Evolutionary conservation across 2,113 vertebrate genomes (phyloP), one percentile per base, ranked within the genome.

Genomic region (Brachirus orientalis): DNA sequence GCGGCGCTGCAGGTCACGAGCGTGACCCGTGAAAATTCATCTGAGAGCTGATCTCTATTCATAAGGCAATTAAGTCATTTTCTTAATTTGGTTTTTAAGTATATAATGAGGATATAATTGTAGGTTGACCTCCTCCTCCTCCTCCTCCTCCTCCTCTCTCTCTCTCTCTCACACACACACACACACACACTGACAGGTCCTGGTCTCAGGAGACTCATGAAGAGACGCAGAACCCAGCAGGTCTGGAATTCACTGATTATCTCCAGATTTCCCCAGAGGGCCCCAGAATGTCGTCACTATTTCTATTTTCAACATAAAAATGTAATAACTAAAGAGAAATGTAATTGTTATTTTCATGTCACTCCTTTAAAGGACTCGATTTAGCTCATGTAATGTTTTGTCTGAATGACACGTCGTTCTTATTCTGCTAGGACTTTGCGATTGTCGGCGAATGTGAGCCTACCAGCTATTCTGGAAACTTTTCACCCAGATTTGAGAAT

Each of bases 51-150:
- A 45, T 80, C 80, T 70, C 38, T 72, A 53, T 59, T 82, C 77
- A 69, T 48, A 56, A 67, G 55, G 65, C 85, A 91, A 73, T 86
- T 73, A 79, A 66, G 60, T 79, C 41, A 88, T 88, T 88, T 86
- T 72, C 74, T 66, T 88, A 83, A 88, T 89, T 87, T 81, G 72
- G 20, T 74, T 86, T 62, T 74, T 50, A 57, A 67, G 69, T 63
- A 79, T 69, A 75, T 90, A 84, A 88, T 86, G 75, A 80, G 88
- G 70, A 69, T 87, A 87, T 82, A 87, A 87, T 86, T 45, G 51
- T 53, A 43, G 36, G 18, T 52, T 74, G 71, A 69, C 69, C 63
- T 69, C 52, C 62, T 28, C 70, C 56, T 55, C 44, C 46, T 78
- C 16, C 47, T 4, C 6, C 3, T 3, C 28, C 28, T 4, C 3